Evolutionary conservation across 1,140 invertebrate species (phyloP).

Genomic region (Monomorium pharaonis): DNA sequence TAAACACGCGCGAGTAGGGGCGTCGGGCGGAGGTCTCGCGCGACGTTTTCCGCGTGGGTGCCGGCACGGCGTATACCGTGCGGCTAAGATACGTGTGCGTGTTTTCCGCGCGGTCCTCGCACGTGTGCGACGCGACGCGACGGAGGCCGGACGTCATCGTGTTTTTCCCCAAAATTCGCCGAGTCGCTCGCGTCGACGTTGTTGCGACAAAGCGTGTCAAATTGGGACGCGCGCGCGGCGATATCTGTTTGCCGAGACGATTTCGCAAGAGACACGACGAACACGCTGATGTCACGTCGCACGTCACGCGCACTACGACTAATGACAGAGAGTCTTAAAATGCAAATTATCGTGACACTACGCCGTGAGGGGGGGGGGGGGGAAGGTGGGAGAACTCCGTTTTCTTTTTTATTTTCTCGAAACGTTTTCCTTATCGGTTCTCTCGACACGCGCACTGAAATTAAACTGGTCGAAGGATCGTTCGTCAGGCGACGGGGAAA

Average conservation of each 20-base stretch:
- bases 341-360: neutral
- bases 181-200: neutral
- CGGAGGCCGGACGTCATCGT: too few relatives aligned
- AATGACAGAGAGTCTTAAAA: neutral
- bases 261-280: neutral
- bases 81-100: too few relatives aligned
- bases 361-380: neutral
- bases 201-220: neutral
- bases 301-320: neutral
- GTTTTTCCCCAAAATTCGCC: neutral
- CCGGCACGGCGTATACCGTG: neutral
- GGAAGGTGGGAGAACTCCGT: too few relatives aligned
- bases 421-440: neutral
- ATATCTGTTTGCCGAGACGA: neutral
- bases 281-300: neutral
- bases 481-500: neutral
- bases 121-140: neutral
- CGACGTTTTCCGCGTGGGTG: slow-evolving; percentile 60
- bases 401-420: neutral
- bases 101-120: too few relatives aligned
- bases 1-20: slow-evolving; percentile 31
- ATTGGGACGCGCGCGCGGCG: neutral
- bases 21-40: slow-evolving; percentile 25
- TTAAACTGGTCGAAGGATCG: neutral
- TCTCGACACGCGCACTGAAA: neutral